Evolutionary conservation across 1,140 invertebrate species (phyloP), one percentile per base, ranked within the genome.

Genomic region (Dendrolimus kikuchii): DNA sequence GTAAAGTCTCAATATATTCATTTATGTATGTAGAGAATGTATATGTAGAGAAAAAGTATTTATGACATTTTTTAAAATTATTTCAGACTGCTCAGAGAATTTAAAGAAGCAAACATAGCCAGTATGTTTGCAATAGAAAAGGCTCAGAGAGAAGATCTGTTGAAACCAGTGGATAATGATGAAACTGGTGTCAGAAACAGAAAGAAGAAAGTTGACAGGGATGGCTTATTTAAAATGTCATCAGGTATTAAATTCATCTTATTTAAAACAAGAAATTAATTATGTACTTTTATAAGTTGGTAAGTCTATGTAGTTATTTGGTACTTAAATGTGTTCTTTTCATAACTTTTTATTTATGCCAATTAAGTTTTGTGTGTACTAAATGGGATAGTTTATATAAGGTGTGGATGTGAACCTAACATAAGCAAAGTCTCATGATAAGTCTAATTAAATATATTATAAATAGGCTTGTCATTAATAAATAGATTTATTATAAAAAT

Each of bases 81-180:
- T 87, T 89, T 40, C 63, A 92, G 92, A 60, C 90, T 92, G 4
- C 80, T 94, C 57, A 90, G 91, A 61, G 91, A 92, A 49, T 95
- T 95, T 76, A 91, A 93, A 68, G 93, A 94, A 65, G 94, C 93
- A 0, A 95, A 95, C 78, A 88, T 95, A 7, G 88, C 88, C 37
- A 91, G 92, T 56, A 91, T 93, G 81, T 88, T 93, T 68, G 90
- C 91, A 40, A 94, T 95, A 56, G 93, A 94, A 53, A 94, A 93
- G 77, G 82, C 89, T 5, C 89, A 92, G 57, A 92, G 92, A 60
- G 90, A 93, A 37, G 90, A 94, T 64, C 79, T 94, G 45, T 79
- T 95, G 3, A 89, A 89, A 45, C 40, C 66, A 60, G 79, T 82
- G 7, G 88, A 89, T 46, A 82, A 88, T 1, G 89, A 91, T 38